Percentiles rank a stretch among this genome's conserved stretches.
Evolutionary conservation across 1,140 invertebrate species (phyloP).

Genomic region (Philaenus spumarius): DNA sequence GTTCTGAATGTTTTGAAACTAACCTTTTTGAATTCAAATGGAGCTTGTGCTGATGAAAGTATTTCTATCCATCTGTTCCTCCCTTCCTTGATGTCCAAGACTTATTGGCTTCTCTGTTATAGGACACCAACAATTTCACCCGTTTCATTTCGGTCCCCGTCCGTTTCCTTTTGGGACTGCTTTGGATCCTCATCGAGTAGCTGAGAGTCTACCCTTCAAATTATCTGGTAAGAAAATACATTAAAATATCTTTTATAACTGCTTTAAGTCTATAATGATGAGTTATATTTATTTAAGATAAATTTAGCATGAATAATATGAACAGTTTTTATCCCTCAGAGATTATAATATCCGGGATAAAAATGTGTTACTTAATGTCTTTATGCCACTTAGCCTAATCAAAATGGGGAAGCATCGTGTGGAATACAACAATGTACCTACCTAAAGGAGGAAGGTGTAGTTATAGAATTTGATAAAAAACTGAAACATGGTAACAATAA

Average conservation of each 20-base stretch:
- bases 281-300: not conserved
- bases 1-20: too few relatives aligned
- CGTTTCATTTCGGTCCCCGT: conserved; percentile 74
- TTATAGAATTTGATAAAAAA: too few relatives aligned
- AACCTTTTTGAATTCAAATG: too few relatives aligned
- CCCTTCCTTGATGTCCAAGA: not conserved
- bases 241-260: not conserved
- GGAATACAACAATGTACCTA: too few relatives aligned
- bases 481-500: too few relatives aligned
- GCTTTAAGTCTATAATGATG: not conserved
- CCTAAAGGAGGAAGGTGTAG: too few relatives aligned
- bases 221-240: conserved; percentile 58
- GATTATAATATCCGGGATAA: not conserved
- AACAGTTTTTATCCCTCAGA: too few relatives aligned
- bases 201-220: conserved; percentile 63
- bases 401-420: too few relatives aligned
- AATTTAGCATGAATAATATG: not conserved
- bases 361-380: too few relatives aligned
- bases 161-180: conserved; percentile 71
- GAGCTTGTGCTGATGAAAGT: too few relatives aligned
- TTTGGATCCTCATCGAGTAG: conserved; percentile 49
- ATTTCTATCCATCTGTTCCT: not conserved
- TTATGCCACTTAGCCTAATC: too few relatives aligned
- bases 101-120: conserved; percentile 7
- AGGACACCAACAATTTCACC: conserved; percentile 77